Evolutionary conservation across 2,888 invertebrate genomes (phyloP).

Genomic region (Limulus polyphemus): DNA sequence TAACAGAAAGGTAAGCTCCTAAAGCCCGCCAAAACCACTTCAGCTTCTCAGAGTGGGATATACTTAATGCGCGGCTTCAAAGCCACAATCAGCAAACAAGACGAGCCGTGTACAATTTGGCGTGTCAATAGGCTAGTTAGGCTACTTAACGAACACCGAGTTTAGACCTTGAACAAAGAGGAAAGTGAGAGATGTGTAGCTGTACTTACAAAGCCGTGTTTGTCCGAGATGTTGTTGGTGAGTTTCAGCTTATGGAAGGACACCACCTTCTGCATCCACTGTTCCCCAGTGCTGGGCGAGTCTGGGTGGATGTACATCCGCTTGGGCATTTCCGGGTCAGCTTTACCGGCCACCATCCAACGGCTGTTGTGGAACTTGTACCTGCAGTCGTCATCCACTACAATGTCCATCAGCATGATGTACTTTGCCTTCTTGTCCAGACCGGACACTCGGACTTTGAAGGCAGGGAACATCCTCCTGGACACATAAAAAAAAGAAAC

Average conservation of each 20-base stretch:
- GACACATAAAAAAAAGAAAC: constrained; percentile 33
- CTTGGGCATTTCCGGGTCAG: constrained; percentile 44
- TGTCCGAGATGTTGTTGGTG: constrained; percentile 47
- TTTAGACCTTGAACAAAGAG: too few relatives aligned
- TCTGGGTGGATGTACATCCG: constrained; percentile 44
- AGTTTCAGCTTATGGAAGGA: constrained; percentile 47
- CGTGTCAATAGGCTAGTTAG: too few relatives aligned
- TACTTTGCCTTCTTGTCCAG: constrained; percentile 98
- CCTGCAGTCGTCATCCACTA: constrained; percentile 96
- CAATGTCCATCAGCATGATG: constrained; percentile 96
- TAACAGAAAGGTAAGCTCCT: too few relatives aligned
- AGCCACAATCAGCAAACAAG: too few relatives aligned
- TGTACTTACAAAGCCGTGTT: constrained; percentile 45
- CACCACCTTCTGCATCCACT: constrained; percentile 48
- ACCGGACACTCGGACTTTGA: constrained; percentile 96
- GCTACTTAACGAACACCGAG: too few relatives aligned
- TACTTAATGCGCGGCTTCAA: too few relatives aligned
- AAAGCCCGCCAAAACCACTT: too few relatives aligned
- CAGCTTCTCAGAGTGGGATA: too few relatives aligned
- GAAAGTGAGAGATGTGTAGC: too few relatives aligned
- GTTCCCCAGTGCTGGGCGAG: constrained; percentile 39
- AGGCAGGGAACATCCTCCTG: constrained; percentile 99
- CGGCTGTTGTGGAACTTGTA: constrained; percentile 82
- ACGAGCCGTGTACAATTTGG: too few relatives aligned
- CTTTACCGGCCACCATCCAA: constrained; percentile 43